Base-by-base conservation (phyloP, 2,797 vertebrate species). In the Sebastes vulpes region DNA sequence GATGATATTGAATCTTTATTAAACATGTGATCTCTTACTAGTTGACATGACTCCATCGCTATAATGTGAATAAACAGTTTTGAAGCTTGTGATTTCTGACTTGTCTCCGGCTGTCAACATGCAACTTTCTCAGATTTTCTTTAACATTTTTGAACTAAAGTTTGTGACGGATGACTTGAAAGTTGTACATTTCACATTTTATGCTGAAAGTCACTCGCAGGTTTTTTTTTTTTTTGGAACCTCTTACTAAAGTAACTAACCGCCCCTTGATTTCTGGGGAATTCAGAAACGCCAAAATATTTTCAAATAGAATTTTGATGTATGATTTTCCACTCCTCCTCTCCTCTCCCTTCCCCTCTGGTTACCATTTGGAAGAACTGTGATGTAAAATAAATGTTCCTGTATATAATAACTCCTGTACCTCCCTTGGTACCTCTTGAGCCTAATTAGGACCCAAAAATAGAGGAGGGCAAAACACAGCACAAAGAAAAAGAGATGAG, bases 371-470 rank as follows among this genome's bases (percentile, higher is more conserved):
- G 50, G 20, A 68, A 54, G 56, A 54, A 38, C 21, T 42, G 21
- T 4, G 6, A 65, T 65, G 46, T 26, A 48, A 72, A 72, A 65
- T 57, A 64, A 29, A 65, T 20, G 9, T 31, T 20, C 28, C 54
- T 61, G 14, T 81, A 32, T 81, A 73, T 81, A 53, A 63, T 42
- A 84, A 75, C 52, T 77, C 65, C 16, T 77, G 64, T 73, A 83
- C 61, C 79, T 84, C 79, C 83, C 61, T 73, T 71, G 60, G 54
- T 87, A 88, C 76, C 83, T 93, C 88, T 87, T 85, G 88, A 90
- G 85, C 78, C 83, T 92, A 92, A 94, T 95, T 93, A 93, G 78
- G 29, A 79, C 69, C 84, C 81, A 68, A 83, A 89, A 91, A 91
- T 79, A 87, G 83, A 85, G 65, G 69, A 70, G 71, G 77, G 81